Base-by-base conservation (phyloP, 2,888 invertebrate genomes). In the Callosobruchus maculatus region DNA sequence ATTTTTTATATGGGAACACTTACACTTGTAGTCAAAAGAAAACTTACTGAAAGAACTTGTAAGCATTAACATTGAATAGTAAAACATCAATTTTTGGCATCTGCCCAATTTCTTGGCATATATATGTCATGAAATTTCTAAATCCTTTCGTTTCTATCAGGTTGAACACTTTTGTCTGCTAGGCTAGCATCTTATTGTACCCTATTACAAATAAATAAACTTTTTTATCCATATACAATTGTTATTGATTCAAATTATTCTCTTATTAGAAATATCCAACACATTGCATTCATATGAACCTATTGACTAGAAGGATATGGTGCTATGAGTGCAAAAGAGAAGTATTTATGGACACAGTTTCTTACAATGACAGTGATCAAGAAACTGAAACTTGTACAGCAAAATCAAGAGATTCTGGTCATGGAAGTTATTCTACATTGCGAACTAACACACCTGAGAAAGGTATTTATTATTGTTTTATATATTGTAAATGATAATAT, bases 291-390 rank as follows among this genome's bases (percentile, higher is more conserved):
- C 93, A 96, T 86, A 92, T 97, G 91, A 97, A 97, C 86, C 87
- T 97, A 74, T 92, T 93, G 0, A 95, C 95, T 0, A 91, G 93
- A 83, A 89, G 96, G 78, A 91, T 97, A 82, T 97, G 97, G 96
- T 97, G 97, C 87, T 95, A 95, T 84, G 86, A 91, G 76, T 97
- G 97, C 88, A 93, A 96, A 82, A 90, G 89, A 72, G 97, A 97
- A 87, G 94, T 97, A 0, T 92, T 92, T 83, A 87, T 89, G 77
- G 88, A 76, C 21, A 72, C 72, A 21, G 31, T 75, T 20, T 72
- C 72, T 69, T 77, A 76, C 68, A 78, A 77, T 75, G 84, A 84
- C 71, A 85, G 84, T 74, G 84, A 85, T 71, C 82, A 82, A 72
- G 85, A 85, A 68, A 78, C 77, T 21, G 83, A 82, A 30, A 76